A percentile compares a stretch with the other conserved stretches of the same genome.
These are phyloP conservation scores for Marcusenius ussheri DNA, from an alignment of 2,113 vertebrate species.

Conservation along the genomic window DNA sequence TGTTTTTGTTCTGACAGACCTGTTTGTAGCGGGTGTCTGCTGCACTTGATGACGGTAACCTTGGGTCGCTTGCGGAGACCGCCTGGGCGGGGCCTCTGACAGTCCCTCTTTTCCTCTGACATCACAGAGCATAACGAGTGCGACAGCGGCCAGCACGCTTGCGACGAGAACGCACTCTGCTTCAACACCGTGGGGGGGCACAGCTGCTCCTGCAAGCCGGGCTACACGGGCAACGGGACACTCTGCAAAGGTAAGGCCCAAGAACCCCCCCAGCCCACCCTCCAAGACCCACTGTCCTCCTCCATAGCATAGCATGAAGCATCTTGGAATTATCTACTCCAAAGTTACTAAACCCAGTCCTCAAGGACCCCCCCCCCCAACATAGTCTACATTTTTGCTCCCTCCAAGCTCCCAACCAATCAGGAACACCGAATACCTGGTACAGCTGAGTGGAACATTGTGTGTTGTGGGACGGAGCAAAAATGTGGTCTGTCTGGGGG, in stretches of 20 bases:
- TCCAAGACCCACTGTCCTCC: neutral
- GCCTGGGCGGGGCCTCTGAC: neutral
- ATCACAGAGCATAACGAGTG: constrained; percentile 88
- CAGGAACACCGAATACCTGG: neutral
- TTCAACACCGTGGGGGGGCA: constrained; percentile 96
- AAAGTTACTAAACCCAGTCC: neutral
- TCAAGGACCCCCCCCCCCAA: neutral
- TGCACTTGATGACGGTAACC: neutral
- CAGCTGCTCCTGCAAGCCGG: constrained; percentile 91
- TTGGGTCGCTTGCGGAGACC: neutral
- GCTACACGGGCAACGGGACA: constrained; percentile 88
- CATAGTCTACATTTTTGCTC: neutral
- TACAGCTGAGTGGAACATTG: neutral
- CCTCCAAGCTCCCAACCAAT: neutral
- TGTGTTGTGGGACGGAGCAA: neutral
- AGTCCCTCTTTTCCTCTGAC: neutral
- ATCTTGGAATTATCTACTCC: neutral
- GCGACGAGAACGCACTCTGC: constrained; percentile 88
- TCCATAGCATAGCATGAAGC: neutral
- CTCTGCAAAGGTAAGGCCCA: constrained; percentile 78
- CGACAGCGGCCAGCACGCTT: constrained; percentile 82
- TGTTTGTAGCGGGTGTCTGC: neutral
- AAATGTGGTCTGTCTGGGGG: neutral
- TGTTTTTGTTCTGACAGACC: neutral
- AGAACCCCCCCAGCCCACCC: neutral